Conservation (phyloP, 2,113 vertebrate genomes). For the Arizona elegans region DNA sequence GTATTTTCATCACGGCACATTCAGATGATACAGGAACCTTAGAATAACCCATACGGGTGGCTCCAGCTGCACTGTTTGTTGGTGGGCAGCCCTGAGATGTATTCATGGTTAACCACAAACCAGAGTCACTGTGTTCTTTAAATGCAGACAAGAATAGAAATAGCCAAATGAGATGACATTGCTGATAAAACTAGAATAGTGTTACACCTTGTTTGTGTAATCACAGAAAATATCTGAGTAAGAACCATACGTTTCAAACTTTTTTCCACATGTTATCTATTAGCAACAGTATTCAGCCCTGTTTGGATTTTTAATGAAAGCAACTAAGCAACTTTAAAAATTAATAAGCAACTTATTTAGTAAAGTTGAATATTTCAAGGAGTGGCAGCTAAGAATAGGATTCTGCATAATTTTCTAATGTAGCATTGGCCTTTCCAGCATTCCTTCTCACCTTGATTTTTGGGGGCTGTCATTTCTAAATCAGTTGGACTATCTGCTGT, state of each 20-base stretch:
- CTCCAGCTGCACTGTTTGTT: no score
- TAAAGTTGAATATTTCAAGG: no score
- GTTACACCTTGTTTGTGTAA: background rate
- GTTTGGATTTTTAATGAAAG: background rate
- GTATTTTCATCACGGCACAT: no score
- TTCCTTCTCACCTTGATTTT: conserved; percentile 81
- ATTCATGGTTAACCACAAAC: no score
- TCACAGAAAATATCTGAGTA: background rate
- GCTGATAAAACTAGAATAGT: background rate
- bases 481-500: conserved; percentile 80
- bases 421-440: background rate
- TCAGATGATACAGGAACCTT: no score
- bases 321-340: no score
- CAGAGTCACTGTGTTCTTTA: no score
- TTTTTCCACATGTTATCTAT: background rate
- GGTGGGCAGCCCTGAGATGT: no score
- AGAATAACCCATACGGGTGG: no score
- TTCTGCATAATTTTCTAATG: background rate
- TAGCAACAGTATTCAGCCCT: background rate
- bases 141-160: no score
- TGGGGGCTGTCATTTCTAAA: conserved; percentile 79
- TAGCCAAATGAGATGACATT: background rate
- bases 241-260: background rate
- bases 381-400: background rate
- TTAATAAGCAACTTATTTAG: no score